phyloP scores from a whole-genome alignment of 2,113 vertebrate species.

The Seriola quinqueradiata region DNA sequence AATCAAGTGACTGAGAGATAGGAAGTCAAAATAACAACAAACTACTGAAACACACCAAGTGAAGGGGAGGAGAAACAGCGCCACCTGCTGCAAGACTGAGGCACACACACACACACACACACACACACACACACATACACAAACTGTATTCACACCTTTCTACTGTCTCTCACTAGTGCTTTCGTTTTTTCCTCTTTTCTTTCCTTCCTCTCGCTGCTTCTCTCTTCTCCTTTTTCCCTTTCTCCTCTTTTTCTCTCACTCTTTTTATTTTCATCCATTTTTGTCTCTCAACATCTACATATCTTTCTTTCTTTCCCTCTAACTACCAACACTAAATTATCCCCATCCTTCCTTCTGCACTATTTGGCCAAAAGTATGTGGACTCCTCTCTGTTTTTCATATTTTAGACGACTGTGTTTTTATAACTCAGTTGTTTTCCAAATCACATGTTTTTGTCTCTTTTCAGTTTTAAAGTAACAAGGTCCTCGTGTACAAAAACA shows the following conservation, averaged over 20 bases:
- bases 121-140: background rate
- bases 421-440: too few relatives aligned
- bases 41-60: background rate
- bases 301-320: background rate
- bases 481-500: too few relatives aligned
- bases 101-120: background rate
- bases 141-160: background rate
- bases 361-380: too few relatives aligned
- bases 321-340: background rate
- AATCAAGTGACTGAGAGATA: too few relatives aligned
- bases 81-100: conserved; percentile 36
- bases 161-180: background rate
- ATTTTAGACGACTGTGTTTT: too few relatives aligned
- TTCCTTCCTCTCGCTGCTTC: too few relatives aligned
- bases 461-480: too few relatives aligned
- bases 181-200: background rate
- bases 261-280: too few relatives aligned
- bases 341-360: too few relatives aligned
- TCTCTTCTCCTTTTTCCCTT: background rate
- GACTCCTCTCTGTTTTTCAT: too few relatives aligned
- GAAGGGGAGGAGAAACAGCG: conserved; percentile 23
- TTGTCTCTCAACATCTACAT: background rate
- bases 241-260: background rate
- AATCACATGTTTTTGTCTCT: too few relatives aligned
- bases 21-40: background rate